These are phyloP conservation scores for Erebia epiphron DNA, from an alignment of 2,888 invertebrate genomes.

Conservation along the genomic window DNA sequence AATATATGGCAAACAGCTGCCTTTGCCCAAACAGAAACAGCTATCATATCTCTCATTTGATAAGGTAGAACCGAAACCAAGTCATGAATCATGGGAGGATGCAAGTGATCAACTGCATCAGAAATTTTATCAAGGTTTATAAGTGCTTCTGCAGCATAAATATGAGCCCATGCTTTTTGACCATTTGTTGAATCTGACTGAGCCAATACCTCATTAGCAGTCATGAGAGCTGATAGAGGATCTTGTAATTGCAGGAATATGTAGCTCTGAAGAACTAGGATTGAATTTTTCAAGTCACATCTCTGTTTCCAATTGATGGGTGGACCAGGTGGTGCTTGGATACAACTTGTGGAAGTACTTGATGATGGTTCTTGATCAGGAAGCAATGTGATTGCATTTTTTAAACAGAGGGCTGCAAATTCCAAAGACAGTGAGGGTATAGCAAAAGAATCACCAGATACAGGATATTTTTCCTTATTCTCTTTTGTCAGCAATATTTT, in stretches of 20 bases:
- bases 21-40: constrained; percentile 79
- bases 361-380: constrained; percentile 79
- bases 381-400: constrained; percentile 90
- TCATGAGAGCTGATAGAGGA: constrained; percentile 89
- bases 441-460: constrained; percentile 88
- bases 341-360: constrained; percentile 59
- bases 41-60: constrained; percentile 74
- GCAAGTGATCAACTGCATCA: constrained; percentile 93
- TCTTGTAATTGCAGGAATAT: constrained; percentile 93
- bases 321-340: constrained; percentile 84
- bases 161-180: constrained; percentile 90
- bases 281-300: constrained; percentile 84
- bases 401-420: constrained; percentile 94
- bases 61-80: constrained; percentile 71
- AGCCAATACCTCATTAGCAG: constrained; percentile 86
- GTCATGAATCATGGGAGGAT: constrained; percentile 87
- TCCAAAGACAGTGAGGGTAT: constrained; percentile 94
- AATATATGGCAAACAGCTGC: constrained; percentile 76
- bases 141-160: constrained; percentile 95
- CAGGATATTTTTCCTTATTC: constrained; percentile 68
- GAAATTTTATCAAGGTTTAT: constrained; percentile 91
- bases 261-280: constrained; percentile 92
- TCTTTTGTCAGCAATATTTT: constrained; percentile 68
- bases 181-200: constrained; percentile 84
- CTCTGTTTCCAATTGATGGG: constrained; percentile 84